Base-by-base conservation (phyloP, 1,140 invertebrate species). In the Lucilia cuprina region DNA sequence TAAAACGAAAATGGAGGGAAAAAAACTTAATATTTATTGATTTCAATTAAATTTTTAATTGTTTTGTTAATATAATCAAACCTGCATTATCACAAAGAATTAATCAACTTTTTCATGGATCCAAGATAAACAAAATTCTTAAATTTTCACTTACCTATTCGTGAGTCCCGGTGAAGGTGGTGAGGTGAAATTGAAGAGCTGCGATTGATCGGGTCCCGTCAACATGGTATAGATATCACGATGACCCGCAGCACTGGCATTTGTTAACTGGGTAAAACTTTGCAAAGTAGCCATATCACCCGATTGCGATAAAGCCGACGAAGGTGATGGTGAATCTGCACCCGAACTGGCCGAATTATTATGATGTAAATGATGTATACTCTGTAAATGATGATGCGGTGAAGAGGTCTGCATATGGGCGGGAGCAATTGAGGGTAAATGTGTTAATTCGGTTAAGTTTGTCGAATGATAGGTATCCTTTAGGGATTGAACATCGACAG, bases 251-350 rank as follows among this genome's bases (percentile, higher is more conserved):
- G 85, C 80, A 8, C 84, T 82, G 10, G 89, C 88, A 82, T 84
- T 89, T 7, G 87, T 91, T 34, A 91, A 80, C 50, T 91, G 90
- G 19, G 90, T 91, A 80, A 90, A 91, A 83, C 86, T 91, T 55
- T 90, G 87, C n/a, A 90, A 49, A 5, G 84, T 85, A 17, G 84
- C 85, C 77, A 86, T 84, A 21, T 86, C 85, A 34, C 65, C 82
- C n/a, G 77, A 49, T 41, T 88, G 87, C 60, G 89, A 87, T 19
- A 90, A 84, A 1, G 86, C 87, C 60, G 87, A 85, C 0, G 88
- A 85, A 25, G 90, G 88, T 21, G 89, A 88, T 0, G 89, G 88
- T 3, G 90, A 91, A 49, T 91, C 89, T 19, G 87, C 88, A 8
- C 89, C 88, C 21, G 89, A 89, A 84, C 88, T 89, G 77, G 89